phyloP scores from a whole-genome alignment of 2,797 vertebrate genomes.

The Phalanger gymnotis region DNA sequence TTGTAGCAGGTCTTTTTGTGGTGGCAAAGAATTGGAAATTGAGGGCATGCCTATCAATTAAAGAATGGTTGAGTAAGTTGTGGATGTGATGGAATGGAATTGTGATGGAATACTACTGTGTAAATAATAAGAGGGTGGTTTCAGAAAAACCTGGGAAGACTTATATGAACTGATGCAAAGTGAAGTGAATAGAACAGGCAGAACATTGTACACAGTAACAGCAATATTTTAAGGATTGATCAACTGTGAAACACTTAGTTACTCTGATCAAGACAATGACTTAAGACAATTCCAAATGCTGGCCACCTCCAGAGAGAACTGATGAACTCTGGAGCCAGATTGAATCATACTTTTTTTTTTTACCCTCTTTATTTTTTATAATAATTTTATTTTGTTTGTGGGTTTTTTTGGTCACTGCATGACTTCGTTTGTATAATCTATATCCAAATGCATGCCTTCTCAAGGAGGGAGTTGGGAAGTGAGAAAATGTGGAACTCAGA shows the following conservation, averaged over 20 bases:
- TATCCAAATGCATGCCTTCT: not conserved
- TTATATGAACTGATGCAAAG: not conserved
- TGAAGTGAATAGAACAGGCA: not conserved
- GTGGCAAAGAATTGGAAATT: not conserved
- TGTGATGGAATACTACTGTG: not conserved
- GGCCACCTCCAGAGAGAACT: not conserved
- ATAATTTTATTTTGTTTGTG: not conserved
- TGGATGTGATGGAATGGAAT: not conserved
- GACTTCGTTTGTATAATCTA: not conserved
- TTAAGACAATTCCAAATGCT: not conserved
- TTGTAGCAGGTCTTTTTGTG: not conserved
- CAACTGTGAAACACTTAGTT: not conserved
- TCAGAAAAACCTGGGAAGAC: not conserved
- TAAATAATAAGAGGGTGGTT: not conserved
- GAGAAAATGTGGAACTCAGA: not conserved
- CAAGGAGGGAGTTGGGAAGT: not conserved
- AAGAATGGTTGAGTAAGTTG: not conserved
- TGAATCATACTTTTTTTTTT: not conserved
- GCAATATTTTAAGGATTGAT: not conserved
- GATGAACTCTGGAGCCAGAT: not conserved
- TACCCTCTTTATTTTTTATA: not conserved
- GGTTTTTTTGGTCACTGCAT: not conserved
- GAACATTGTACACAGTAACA: not conserved
- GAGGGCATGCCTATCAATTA: not conserved
- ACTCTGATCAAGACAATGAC: not conserved